Conservation (phyloP, 2,888 invertebrate genomes). For the Eupithecia exiguata region DNA sequence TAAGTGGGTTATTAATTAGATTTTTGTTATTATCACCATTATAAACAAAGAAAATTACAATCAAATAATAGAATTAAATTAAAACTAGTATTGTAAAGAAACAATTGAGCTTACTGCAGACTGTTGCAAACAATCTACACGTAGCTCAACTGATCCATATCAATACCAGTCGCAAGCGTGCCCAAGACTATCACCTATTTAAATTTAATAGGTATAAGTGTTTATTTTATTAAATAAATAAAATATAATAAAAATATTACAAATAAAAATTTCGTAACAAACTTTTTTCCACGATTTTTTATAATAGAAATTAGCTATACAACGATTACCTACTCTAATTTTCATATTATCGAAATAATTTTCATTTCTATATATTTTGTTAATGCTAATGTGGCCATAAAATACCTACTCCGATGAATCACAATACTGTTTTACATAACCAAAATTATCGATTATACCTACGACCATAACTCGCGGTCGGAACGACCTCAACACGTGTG, state of each 20-base stretch:
- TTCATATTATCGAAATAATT: background rate
- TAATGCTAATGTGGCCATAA: slow-evolving; percentile 2
- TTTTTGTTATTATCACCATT: background rate
- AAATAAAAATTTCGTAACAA: too few relatives aligned
- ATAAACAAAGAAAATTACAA: too few relatives aligned
- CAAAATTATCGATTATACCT: slow-evolving; percentile 57
- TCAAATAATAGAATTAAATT: too few relatives aligned
- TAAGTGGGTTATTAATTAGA: background rate
- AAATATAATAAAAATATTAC: too few relatives aligned
- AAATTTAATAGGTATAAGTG: too few relatives aligned
- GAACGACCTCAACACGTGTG: slow-evolving; percentile 81
- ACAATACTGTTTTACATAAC: slow-evolving; percentile 37
- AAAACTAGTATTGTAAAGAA: too few relatives aligned
- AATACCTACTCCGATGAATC: slow-evolving; percentile 23
- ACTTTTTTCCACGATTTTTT: background rate
- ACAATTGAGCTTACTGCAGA: too few relatives aligned
- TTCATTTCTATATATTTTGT: background rate
- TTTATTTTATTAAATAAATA: too few relatives aligned
- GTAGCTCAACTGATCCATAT: too few relatives aligned
- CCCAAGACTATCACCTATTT: too few relatives aligned
- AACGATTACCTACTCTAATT: background rate
- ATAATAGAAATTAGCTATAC: background rate
- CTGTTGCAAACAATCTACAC: too few relatives aligned
- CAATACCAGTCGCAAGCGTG: too few relatives aligned
- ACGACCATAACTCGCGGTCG: slow-evolving; percentile 73